Percentiles rank a stretch among this genome's conserved stretches.
Evolutionary conservation across 2,113 vertebrate species (phyloP).

Genomic region (Ramphastos sulfuratus): DNA sequence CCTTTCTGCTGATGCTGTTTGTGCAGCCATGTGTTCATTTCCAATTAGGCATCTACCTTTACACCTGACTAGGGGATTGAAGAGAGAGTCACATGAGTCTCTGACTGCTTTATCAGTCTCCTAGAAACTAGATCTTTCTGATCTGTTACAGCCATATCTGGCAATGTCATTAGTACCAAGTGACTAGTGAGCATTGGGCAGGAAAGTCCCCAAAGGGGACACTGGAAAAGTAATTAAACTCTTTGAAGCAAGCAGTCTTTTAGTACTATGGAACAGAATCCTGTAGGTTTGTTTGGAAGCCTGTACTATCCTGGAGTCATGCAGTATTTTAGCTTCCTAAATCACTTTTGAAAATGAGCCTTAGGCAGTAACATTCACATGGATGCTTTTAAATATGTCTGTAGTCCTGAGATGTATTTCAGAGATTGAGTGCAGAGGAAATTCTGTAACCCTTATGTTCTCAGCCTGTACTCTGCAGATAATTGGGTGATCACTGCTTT

Average conservation of each 20-base stretch:
- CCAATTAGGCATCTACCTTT: neutral
- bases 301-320: neutral
- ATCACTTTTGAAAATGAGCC: neutral
- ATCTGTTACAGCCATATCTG: neutral
- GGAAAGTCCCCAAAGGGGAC: neutral
- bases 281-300: neutral
- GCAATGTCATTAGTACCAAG: neutral
- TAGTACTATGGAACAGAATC: neutral
- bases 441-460: neutral
- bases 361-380: neutral
- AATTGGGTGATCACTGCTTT: neutral
- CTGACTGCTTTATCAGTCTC: neutral
- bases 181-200: neutral
- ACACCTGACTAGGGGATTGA: neutral
- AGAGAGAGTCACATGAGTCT: neutral
- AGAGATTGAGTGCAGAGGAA: neutral
- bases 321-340: neutral
- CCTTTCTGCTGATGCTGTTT: neutral
- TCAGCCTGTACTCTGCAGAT: neutral
- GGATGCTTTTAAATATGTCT: neutral
- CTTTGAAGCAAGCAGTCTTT: slow-evolving; percentile 20
- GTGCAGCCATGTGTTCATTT: neutral
- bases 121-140: neutral
- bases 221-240: neutral
- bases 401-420: neutral